Base-by-base conservation (phyloP, 1,140 invertebrate species). In the Orius insidiosus region DNA sequence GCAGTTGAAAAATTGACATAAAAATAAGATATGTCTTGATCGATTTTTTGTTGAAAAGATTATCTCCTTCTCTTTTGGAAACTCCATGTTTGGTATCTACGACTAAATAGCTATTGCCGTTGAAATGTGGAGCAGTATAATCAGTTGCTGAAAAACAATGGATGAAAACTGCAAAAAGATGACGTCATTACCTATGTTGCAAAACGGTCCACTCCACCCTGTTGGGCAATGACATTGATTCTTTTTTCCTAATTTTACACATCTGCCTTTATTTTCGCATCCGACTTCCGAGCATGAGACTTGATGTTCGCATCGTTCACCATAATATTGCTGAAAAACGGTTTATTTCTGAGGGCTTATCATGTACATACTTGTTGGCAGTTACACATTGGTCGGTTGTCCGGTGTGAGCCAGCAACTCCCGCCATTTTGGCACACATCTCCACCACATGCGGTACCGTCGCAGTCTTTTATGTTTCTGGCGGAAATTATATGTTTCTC, bases 381-480 rank as follows among this genome's bases (percentile, higher is more conserved):
- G n/a, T 66, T 64, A 56, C 75, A 70, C 47, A 62, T 64, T 3
- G 69, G 66, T 51, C 64, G 62, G 19, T 67, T 54, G 45, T 69
- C 66, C 5, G 66, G 64, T 52, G 73, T 71, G 24, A 76, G 58
- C 61, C 68, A 69, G 52, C 76, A 78, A 14, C 68, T 67, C 7
- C 75, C 75, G 3, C 68, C 69, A 53, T 75, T 68, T 47, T 69
- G 63, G 54, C 76, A 78, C 14, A 68, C 63, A 54, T 76, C 72
- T 1, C 68, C 71, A 2, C 75, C 74, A 52, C 78, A 81, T 2
- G 70, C 66, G 2, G 75, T 76, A 10, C 77, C 77, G 59, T 78
- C 76, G 53, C 78, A 81, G 53, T 80, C 76, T 1, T 63, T 67
- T 7, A 80, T 60, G 53, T 80, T 80, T 36, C 72, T 65, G 3